These are phyloP conservation scores for Pangasianodon gigas DNA, from an alignment of 2,113 vertebrate species.

Conservation along the genomic window DNA sequence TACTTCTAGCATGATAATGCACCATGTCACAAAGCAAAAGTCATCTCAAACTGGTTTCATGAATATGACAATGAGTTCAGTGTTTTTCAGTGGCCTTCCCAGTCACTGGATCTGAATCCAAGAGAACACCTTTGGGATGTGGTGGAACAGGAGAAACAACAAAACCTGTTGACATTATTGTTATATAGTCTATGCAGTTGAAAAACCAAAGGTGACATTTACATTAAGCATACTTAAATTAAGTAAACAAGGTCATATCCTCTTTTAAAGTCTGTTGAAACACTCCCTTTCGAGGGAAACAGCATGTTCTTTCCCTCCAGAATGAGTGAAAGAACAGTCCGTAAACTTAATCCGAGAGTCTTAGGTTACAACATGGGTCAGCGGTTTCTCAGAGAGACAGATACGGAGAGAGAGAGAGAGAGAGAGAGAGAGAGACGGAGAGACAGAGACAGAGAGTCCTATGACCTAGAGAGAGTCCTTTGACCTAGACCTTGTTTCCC, in stretches of 20 bases:
- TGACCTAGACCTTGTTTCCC: slow-evolving; percentile 10
- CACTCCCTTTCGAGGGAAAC: not conserved
- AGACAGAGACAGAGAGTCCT: not conserved
- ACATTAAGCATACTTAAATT: not conserved
- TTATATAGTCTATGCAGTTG: not conserved
- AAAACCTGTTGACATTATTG: not conserved
- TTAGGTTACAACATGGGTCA: slow-evolving; percentile 20
- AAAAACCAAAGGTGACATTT: not conserved
- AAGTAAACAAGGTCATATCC: not conserved
- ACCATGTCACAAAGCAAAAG: not conserved
- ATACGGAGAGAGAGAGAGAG: not conserved
- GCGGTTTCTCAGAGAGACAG: not conserved
- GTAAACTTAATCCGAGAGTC: slow-evolving; percentile 11
- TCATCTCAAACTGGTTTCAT: not conserved
- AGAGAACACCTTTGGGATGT: not conserved
- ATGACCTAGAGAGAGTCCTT: not conserved
- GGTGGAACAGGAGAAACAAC: not conserved
- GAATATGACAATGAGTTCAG: no score
- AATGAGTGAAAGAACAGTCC: not conserved
- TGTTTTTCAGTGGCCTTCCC: not conserved
- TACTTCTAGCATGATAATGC: not conserved
- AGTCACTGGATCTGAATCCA: not conserved
- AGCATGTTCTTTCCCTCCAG: not conserved
- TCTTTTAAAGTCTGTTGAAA: not conserved
- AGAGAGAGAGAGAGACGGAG: not conserved